Evolutionary conservation across 2,797 vertebrate genomes (phyloP), one percentile per base, ranked within the genome.

Genomic region (Morus bassanus): DNA sequence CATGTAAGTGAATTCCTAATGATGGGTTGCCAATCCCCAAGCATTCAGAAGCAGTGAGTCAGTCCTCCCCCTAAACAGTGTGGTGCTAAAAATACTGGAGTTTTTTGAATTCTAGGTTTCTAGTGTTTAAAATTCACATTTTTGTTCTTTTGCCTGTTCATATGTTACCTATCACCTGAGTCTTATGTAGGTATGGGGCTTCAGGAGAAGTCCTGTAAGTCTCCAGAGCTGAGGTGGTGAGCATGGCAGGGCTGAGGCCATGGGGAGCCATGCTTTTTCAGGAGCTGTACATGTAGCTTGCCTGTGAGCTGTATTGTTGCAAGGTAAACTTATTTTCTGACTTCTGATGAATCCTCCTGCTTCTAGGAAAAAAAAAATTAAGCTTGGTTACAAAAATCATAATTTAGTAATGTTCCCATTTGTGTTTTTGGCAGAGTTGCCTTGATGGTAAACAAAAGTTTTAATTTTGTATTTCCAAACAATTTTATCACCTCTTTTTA

Each of bases 41-140:
- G 72, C 70, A 57, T 92, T 89, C 85, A 88, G 77, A 50, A 91
- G 72, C 23, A 56, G 67, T 85, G 91, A 95, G 87, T 95, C 94
- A 95, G 87, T 74, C 78, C 22, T 88, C 67, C 75, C 17, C 28
- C 35, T 88, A 83, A 93, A 88, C 88, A 96, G 51, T 67, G 24
- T 0, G 0, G 51, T 61, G 48, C 81, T 93, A 92, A 89, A 92
- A 93, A 88, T 89, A 96, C 48, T 5, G 7, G 50, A 61, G 17
- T 46, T 25, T 91, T 82, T 89, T 45, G 37, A 33, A 75, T 91
- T 88, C 18, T 77, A 39, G 12, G 17, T 95, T 96, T 86, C 43
- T 35, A 68, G 35, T 27, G 28, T 83, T 80, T 74, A 74, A 28
- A 92, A 69, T 74, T 68, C 41, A 46, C 6, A 8, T 60, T 82